Conservation (phyloP, 2,113 vertebrate genomes). For the Sinocyclocheilus anshuiensis region DNA sequence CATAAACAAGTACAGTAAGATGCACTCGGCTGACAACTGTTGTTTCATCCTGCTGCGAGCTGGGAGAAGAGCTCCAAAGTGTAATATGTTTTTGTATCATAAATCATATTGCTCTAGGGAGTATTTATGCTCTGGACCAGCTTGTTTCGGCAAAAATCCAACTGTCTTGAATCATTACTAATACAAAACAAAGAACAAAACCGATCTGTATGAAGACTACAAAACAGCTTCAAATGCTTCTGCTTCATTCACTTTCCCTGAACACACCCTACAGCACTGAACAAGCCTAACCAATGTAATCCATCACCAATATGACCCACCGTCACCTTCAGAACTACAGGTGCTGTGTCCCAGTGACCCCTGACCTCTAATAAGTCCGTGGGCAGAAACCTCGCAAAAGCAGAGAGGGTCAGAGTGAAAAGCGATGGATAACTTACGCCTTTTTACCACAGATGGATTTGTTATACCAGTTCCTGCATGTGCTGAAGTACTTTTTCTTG, state of each 20-base stretch:
- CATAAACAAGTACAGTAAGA: conserved; percentile 19
- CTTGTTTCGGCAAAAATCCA: not conserved
- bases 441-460: conserved; percentile 92
- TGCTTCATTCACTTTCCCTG: not conserved
- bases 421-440: conserved; percentile 84
- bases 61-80: not conserved
- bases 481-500: conserved; percentile 97
- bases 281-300: not conserved
- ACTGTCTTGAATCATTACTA: not conserved
- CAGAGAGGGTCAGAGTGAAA: not conserved
- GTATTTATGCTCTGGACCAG: not conserved
- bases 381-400: not conserved
- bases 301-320: not conserved
- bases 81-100: not conserved
- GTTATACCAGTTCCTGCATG: conserved; percentile 96
- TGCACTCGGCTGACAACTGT: not conserved
- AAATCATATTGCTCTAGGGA: not conserved
- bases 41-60: not conserved
- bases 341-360: not conserved
- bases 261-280: not conserved
- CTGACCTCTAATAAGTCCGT: not conserved
- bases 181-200: not conserved
- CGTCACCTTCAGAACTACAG: not conserved
- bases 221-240: not conserved
- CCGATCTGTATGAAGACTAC: not conserved